Evolutionary conservation across 2,888 invertebrate species (phyloP).

Genomic region (Dinocampus coccinellae): DNA sequence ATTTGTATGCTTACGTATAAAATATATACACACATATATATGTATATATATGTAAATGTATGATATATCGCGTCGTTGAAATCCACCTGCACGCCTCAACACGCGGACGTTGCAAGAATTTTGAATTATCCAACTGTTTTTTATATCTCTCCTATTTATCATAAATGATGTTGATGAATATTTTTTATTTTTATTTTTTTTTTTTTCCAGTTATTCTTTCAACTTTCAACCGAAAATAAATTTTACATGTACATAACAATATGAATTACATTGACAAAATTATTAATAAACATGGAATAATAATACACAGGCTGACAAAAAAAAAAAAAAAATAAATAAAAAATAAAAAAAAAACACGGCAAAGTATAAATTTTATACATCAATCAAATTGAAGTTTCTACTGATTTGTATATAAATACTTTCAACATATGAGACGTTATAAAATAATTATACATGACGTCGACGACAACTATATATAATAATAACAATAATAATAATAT

Average conservation of each 20-base stretch:
- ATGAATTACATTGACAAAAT: no score
- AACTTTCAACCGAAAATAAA: no score
- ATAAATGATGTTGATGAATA: no score
- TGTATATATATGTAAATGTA: conserved; percentile 27
- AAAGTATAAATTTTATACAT: neutral
- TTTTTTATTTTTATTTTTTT: no score
- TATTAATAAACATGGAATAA: no score
- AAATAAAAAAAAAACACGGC: neutral
- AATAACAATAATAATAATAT: no score
- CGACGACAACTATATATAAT: no score
- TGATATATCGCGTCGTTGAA: conserved; percentile 17
- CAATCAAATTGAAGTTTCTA: neutral
- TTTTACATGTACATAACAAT: no score
- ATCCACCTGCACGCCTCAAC: conserved; percentile 30
- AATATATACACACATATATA: conserved; percentile 28
- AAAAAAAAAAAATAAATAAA: neutral
- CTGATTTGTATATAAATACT: neutral
- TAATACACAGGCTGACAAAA: no score
- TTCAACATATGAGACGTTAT: neutral
- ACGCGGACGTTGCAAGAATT: conserved; percentile 20
- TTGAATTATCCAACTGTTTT: neutral
- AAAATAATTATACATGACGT: no score
- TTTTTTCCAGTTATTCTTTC: no score
- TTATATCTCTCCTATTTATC: neutral
- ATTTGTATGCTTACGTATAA: conserved; percentile 10